Percentiles rank a stretch among this genome's conserved stretches.
Evolutionary conservation across 2,888 invertebrate genomes (phyloP).

Genomic region (Philereme transversata): DNA sequence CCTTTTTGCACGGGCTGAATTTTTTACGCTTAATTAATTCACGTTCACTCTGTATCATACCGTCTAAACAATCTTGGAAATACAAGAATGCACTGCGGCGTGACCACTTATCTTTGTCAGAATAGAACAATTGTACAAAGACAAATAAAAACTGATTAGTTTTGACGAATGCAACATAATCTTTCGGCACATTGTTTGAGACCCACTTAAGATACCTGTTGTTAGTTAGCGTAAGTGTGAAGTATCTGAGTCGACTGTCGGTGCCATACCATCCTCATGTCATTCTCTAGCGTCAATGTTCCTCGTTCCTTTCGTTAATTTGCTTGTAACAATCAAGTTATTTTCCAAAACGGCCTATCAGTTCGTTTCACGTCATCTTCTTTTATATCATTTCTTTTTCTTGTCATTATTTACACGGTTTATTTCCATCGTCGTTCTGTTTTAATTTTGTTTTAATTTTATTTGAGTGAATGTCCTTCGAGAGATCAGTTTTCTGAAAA

Average conservation of each 20-base stretch:
- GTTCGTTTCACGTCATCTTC: constrained; percentile 75
- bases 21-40: constrained; percentile 75
- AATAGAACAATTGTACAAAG: constrained; percentile 60
- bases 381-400: constrained; percentile 67
- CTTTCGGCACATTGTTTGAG: constrained; percentile 67
- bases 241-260: constrained; percentile 44
- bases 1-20: constrained; percentile 81
- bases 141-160: constrained; percentile 45
- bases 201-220: constrained; percentile 54
- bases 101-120: constrained; percentile 65
- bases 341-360: constrained; percentile 85
- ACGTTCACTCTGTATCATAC: constrained; percentile 79
- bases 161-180: constrained; percentile 48
- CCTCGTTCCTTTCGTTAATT: constrained; percentile 67
- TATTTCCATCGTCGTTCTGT: constrained; percentile 48
- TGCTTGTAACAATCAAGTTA: constrained; percentile 75
- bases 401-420: constrained; percentile 68
- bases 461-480: constrained; percentile 81
- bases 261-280: constrained; percentile 68
- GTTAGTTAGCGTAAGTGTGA: constrained; percentile 57
- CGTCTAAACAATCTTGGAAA: constrained; percentile 63
- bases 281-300: constrained; percentile 68
- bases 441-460: constrained; percentile 54
- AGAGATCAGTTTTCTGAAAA: constrained; percentile 83
- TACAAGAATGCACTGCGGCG: constrained; percentile 74